A percentile compares a stretch with the other conserved stretches of the same genome.
phyloP scores from a whole-genome alignment of 2,797 vertebrate genomes.

The Sebastes itinus region DNA sequence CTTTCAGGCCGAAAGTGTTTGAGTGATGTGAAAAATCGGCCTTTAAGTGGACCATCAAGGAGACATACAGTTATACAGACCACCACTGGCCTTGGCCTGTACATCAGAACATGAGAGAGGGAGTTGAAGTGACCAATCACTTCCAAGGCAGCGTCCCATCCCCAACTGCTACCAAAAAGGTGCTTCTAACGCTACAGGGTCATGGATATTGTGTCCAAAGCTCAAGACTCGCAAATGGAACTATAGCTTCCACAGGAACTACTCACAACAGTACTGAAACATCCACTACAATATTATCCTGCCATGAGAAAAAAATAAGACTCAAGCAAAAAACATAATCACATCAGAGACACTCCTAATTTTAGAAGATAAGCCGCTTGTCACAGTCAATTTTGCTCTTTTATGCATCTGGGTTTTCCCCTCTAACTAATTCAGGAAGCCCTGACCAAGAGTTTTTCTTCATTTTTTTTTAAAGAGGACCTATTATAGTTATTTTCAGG shows the following conservation, averaged over 20 bases:
- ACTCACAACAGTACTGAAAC: not conserved
- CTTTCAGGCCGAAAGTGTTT: not conserved
- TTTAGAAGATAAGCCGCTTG: constrained; percentile 42
- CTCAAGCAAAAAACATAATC: constrained; percentile 35
- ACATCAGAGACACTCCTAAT: constrained; percentile 50
- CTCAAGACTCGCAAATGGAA: not conserved
- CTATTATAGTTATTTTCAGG: too few species aligned
- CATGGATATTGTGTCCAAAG: not conserved
- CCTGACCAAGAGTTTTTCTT: constrained; percentile 13
- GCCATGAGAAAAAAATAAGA: not conserved
- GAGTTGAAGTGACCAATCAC: not conserved
- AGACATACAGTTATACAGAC: not conserved
- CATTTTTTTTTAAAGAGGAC: too few species aligned
- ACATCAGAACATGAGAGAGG: not conserved
- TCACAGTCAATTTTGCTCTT: constrained; percentile 50
- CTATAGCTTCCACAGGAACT: not conserved
- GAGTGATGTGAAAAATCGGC: not conserved
- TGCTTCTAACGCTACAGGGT: not conserved
- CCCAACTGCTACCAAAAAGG: not conserved
- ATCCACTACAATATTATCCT: constrained; percentile 5
- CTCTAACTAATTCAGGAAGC: constrained; percentile 22
- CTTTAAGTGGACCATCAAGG: not conserved
- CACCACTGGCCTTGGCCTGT: not conserved
- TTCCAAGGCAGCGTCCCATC: not conserved
- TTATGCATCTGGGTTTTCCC: constrained; percentile 43